Evolutionary conservation across 1,140 invertebrate genomes (phyloP).

Genomic region (Neuroterus valhalla): DNA sequence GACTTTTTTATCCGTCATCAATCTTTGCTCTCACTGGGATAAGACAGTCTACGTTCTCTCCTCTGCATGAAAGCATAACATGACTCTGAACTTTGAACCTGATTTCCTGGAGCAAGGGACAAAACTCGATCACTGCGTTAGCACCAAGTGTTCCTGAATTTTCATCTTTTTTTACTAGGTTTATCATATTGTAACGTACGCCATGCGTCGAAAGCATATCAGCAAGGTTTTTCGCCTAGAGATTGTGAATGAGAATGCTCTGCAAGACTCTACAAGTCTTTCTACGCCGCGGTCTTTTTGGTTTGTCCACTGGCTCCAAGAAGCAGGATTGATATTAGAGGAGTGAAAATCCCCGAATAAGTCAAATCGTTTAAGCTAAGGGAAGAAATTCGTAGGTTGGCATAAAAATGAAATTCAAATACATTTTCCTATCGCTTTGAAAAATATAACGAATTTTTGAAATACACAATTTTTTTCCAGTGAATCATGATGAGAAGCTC

Average conservation of each 20-base stretch:
- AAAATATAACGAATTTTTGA: too few relatives aligned
- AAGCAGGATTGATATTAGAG: conserved; percentile 46
- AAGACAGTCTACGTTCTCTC: conserved; percentile 72
- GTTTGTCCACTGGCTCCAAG: conserved; percentile 51
- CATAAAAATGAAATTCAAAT: too few relatives aligned
- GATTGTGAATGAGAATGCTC: background rate
- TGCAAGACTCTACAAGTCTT: background rate
- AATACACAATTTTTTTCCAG: too few relatives aligned
- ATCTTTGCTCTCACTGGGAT: conserved; percentile 68
- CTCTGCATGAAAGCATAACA: conserved; percentile 63
- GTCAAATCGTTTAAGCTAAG: too few relatives aligned
- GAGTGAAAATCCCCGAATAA: too few relatives aligned
- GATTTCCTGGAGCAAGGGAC: conserved; percentile 41
- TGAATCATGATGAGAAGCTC: too few relatives aligned
- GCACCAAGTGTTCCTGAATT: conserved; percentile 18
- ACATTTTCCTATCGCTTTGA: too few relatives aligned
- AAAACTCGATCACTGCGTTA: conserved; percentile 33
- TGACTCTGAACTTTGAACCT: conserved; percentile 53
- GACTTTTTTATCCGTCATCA: conserved; percentile 58
- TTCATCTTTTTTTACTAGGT: background rate
- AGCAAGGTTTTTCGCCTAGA: background rate
- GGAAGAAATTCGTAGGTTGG: too few relatives aligned
- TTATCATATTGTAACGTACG: background rate
- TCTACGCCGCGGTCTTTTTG: background rate
- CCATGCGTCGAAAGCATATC: background rate